These are phyloP conservation scores for Raja brachyura DNA, from an alignment of 2,113 vertebrate species.

Conservation along the genomic window DNA sequence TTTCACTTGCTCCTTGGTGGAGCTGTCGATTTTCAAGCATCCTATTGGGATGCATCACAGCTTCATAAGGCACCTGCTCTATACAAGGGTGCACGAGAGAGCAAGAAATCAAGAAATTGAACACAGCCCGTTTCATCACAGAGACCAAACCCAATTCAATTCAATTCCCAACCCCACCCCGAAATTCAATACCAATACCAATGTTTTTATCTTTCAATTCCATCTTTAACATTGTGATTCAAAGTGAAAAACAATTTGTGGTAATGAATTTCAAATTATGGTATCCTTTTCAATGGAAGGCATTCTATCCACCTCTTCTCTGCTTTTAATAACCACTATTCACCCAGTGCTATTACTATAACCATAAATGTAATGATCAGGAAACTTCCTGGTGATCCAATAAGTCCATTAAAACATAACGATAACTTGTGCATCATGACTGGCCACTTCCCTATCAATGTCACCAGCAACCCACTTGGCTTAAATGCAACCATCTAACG, in stretches of 20 bases:
- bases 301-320: neutral
- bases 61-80: too few species aligned
- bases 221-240: neutral
- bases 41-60: too few species aligned
- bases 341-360: neutral
- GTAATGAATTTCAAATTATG: neutral
- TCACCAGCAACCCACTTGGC: too few species aligned
- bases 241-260: neutral
- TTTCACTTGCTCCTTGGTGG: neutral
- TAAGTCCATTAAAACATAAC: neutral
- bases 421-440: neutral
- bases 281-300: neutral
- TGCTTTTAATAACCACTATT: neutral
- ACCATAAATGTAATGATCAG: neutral
- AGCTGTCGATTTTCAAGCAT: neutral
- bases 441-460: neutral
- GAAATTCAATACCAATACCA: too few species aligned
- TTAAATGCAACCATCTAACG: too few species aligned
- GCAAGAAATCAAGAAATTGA: too few species aligned
- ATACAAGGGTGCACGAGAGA: too few species aligned
- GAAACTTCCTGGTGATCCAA: neutral
- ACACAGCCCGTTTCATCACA: too few species aligned
- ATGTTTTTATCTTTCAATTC: neutral
- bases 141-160: too few species aligned
- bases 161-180: too few species aligned